Evolutionary conservation across 2,888 invertebrate genomes (phyloP).

Genomic region (Diogma glabrata): DNA sequence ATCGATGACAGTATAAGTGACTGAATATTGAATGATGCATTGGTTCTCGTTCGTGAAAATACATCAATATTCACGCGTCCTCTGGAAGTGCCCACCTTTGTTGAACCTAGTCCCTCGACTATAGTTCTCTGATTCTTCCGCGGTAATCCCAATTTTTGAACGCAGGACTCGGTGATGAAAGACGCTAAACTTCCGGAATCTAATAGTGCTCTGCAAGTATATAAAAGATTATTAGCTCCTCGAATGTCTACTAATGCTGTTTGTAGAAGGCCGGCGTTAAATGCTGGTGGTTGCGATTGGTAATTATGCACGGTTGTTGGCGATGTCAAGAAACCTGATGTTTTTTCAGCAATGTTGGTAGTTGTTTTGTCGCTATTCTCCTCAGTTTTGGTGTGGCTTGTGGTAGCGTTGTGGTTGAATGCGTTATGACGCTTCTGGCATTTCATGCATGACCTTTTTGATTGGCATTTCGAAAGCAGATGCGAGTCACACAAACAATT

Average conservation of each 20-base stretch:
- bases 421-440: not conserved
- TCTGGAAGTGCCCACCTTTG: not conserved
- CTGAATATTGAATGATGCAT: too few species aligned
- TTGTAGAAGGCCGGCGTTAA: slow-evolving; percentile 1
- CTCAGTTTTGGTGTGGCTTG: not conserved
- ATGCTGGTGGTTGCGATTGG: not conserved
- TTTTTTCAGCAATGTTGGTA: not conserved
- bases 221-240: not conserved
- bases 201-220: slow-evolving; percentile 5
- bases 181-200: not conserved
- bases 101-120: not conserved
- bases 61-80: not conserved
- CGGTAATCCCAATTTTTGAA: not conserved
- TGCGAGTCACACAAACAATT: slow-evolving; percentile 3
- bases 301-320: not conserved
- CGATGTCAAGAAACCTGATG: not conserved
- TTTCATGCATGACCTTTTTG: not conserved
- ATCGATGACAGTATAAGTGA: too few species aligned
- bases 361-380: not conserved
- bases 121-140: not conserved
- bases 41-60: not conserved
- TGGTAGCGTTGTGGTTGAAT: not conserved
- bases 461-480: not conserved
- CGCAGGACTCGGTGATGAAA: not conserved
- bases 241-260: not conserved